Conservation (phyloP, 2,113 vertebrate genomes). For the Gila orcuttii region DNA sequence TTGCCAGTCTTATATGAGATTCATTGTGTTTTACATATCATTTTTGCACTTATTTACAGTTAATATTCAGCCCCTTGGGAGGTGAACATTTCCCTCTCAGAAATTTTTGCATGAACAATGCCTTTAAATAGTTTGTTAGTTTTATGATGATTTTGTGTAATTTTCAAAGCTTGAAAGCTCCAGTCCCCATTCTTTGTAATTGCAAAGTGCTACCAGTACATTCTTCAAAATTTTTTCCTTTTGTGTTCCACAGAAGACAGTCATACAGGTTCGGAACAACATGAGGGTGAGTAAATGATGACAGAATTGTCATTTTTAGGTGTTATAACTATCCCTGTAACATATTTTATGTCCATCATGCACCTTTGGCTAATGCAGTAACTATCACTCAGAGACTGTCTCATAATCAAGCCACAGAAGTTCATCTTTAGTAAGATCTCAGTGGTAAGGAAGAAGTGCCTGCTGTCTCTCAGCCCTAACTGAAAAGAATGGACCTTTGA, state of each 20-base stretch:
- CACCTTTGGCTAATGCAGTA: not conserved
- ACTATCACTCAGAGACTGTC: not conserved
- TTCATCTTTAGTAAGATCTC: conserved; percentile 34
- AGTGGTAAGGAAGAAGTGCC: conserved; percentile 21
- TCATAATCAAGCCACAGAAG: not conserved
- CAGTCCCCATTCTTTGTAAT: not conserved
- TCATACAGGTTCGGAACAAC: not conserved
- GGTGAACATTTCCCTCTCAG: not conserved
- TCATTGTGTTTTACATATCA: not conserved
- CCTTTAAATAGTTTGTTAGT: not conserved
- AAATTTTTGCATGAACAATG: not conserved
- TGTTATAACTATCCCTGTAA: not conserved
- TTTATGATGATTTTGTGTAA: not conserved
- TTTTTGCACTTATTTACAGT: not conserved
- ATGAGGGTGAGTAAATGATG: not conserved
- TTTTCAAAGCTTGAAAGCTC: not conserved
- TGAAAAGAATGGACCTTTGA: conserved; percentile 46
- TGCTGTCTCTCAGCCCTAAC: conserved; percentile 35
- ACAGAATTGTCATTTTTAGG: not conserved
- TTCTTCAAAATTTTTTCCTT: not conserved
- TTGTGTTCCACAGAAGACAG: not conserved
- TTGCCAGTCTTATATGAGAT: not conserved
- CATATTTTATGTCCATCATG: not conserved
- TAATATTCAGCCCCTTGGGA: not conserved
- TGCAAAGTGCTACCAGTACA: not conserved